Conservation (phyloP, 2,888 invertebrate genomes). For the Gymnosoma rotundatum region DNA sequence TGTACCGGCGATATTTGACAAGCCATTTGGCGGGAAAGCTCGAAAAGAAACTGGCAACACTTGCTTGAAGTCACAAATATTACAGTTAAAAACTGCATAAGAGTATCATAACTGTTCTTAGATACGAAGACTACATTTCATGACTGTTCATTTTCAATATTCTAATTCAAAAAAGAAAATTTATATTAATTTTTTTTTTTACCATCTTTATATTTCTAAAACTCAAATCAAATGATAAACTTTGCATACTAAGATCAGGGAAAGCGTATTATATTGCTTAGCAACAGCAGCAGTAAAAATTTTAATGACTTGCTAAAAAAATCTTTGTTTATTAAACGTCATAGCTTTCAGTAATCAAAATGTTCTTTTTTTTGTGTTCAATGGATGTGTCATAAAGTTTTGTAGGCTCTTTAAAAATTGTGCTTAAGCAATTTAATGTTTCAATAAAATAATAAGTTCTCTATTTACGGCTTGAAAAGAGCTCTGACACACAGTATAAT, state of each 20-base stretch:
- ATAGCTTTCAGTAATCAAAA: conserved; percentile 12
- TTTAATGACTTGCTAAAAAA: conserved; percentile 40
- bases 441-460: neutral
- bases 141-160: no score
- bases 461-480: neutral
- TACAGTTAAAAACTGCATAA: no score
- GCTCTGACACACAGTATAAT: neutral
- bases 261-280: neutral
- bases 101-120: no score
- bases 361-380: neutral
- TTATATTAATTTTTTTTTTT: no score
- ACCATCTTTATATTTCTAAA: no score
- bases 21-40: no score
- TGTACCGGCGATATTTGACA: no score
- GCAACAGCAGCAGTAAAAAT: conserved; percentile 17
- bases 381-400: conserved; percentile 56
- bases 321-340: conserved; percentile 39
- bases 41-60: no score
- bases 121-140: no score
- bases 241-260: neutral
- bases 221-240: neutral
- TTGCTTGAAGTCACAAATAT: no score
- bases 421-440: neutral
- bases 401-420: conserved; percentile 16
- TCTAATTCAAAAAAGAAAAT: no score